Conservation (phyloP, 2,797 vertebrate species). For the Helostoma temminkii region DNA sequence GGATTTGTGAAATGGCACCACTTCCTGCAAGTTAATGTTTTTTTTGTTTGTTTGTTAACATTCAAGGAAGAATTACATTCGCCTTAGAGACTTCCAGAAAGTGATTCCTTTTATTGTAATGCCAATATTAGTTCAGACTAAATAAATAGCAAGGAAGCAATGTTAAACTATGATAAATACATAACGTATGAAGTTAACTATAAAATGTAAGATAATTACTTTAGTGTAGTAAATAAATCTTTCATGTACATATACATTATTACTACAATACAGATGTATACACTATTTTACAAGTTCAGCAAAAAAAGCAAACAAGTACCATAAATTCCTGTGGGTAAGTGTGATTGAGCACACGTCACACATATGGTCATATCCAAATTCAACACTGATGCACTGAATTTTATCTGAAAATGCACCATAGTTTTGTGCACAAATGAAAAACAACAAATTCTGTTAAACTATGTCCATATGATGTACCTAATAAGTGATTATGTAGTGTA, state of each 20-base stretch:
- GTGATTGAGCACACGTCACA: neutral
- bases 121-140: constrained; percentile 30
- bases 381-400: neutral
- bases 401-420: too few species aligned
- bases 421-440: too few species aligned
- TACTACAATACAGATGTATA: constrained; percentile 43
- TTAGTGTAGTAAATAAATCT: constrained; percentile 51
- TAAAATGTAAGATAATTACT: constrained; percentile 37
- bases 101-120: constrained; percentile 54
- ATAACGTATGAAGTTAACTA: constrained; percentile 37
- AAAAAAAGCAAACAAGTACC: constrained; percentile 14
- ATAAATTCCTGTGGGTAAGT: too few species aligned
- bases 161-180: constrained; percentile 46
- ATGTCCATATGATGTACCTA: neutral
- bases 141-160: constrained; percentile 28
- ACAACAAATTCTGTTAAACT: too few species aligned
- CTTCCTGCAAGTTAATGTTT: neutral
- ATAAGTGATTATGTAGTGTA: constrained; percentile 11
- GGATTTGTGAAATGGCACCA: constrained; percentile 80
- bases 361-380: neutral
- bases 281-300: constrained; percentile 13
- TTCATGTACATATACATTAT: constrained; percentile 46
- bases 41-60: neutral
- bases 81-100: constrained; percentile 8
- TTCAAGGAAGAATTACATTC: constrained; percentile 7